These are phyloP conservation scores for Drosophila infuscata DNA, from an alignment of 2,888 invertebrate genomes.

Conservation along the genomic window DNA sequence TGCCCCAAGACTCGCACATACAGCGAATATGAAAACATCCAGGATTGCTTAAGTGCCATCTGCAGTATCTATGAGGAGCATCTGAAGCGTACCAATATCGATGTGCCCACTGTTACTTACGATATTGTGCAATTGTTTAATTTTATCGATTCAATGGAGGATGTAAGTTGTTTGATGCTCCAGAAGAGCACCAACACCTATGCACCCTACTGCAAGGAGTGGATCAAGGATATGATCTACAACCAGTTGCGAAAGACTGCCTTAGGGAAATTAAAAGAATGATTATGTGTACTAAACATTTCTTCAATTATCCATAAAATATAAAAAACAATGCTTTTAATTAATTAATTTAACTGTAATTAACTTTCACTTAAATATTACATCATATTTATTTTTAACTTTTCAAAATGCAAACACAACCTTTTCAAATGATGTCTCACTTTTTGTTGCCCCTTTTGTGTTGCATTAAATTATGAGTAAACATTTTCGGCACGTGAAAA, in stretches of 20 bases:
- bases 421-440: background rate
- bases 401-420: background rate
- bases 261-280: background rate
- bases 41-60: slow-evolving; percentile 99
- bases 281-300: background rate
- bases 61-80: slow-evolving; percentile 99
- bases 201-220: slow-evolving; percentile 98
- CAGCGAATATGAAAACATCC: slow-evolving; percentile 98
- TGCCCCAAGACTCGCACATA: slow-evolving; percentile 98
- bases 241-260: slow-evolving; percentile 93
- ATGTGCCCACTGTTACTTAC: slow-evolving; percentile 97
- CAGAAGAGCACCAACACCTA: slow-evolving; percentile 97
- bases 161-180: slow-evolving; percentile 97
- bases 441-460: background rate
- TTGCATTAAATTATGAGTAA: slow-evolving; percentile 16
- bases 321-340: background rate
- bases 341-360: background rate
- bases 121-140: slow-evolving; percentile 98
- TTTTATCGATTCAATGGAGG: slow-evolving; percentile 97
- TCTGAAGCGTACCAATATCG: slow-evolving; percentile 96
- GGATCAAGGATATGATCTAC: slow-evolving; percentile 99
- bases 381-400: slow-evolving; percentile 3
- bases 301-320: background rate
- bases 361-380: background rate
- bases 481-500: slow-evolving; percentile 12